Base-by-base conservation (phyloP, 1,140 invertebrate species). In the Elymnias hypermnestra region DNA sequence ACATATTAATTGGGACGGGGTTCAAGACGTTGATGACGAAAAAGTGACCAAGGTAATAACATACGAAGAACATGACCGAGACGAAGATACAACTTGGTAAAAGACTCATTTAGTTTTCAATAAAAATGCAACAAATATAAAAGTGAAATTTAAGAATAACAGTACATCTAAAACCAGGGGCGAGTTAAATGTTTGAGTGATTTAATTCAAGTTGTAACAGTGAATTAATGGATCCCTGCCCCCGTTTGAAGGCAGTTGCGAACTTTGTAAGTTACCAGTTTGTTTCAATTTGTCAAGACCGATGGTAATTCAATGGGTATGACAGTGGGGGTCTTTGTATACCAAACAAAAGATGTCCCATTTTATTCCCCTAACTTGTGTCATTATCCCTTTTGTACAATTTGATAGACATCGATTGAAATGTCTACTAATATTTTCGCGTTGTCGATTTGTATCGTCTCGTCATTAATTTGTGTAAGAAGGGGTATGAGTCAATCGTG, bases 211-310 rank as follows among this genome's bases (percentile, higher is more conserved):
- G 59, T 72, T 71, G 53, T 70, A 70, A 64, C 53, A 68, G 45
- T 72, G 58, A 72, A 76, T 78, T 82, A 73, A 78, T 75, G 67
- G 62, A 68, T 69, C 58, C 45, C 51, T 57, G 56, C 63, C 62
- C 59, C 54, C 47, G 59, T 68, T 69, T 59, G 65, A 55, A 70
- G 57, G 61, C 57, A 63, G 64, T 66, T 70, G 60, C 58, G 51
- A 62, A 74, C 55, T 77, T 72, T 57, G 45, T 41, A 69, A 76
- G 63, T 73, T 77, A 73, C 45, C 62, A 69, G 65, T 72, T 79
- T 77, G 71, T 78, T 75, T 77, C 69, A 81, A 83, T 83, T 83
- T 77, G 66, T 79, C 70, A 73, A 63, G 51, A 70, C 56, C 67
- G 70, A 82, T 78, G 57, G 62, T 68, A 61, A 74, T 72, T 62